phyloP scores from a whole-genome alignment of 2,797 vertebrate genomes.

The Lacerta bilineata region DNA sequence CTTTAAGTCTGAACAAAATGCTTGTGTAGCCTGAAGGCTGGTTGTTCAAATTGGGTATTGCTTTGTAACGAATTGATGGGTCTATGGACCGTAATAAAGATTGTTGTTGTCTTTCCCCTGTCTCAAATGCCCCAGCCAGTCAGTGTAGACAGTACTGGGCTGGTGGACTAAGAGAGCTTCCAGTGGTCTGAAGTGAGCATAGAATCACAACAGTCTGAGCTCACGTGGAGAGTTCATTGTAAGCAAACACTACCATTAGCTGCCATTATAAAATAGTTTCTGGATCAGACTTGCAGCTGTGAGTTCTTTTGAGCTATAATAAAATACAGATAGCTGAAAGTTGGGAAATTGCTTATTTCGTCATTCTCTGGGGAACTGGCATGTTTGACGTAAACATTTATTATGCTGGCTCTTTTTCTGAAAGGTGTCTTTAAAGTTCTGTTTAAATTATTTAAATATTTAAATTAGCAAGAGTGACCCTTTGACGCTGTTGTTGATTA shows the following conservation, averaged over 20 bases:
- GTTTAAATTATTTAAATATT: constrained; percentile 66
- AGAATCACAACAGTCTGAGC: background rate
- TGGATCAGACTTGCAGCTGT: constrained; percentile 77
- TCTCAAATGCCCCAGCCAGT: no score
- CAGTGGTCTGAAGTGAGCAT: background rate
- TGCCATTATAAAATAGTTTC: constrained; percentile 65
- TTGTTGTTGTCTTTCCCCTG: no score
- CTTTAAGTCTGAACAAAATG: no score
- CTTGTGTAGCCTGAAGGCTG: no score
- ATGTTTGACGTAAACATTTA: constrained; percentile 66
- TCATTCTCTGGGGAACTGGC: constrained; percentile 64
- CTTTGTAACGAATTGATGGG: no score
- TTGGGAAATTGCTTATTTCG: constrained; percentile 63
- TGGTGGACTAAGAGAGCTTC: no score
- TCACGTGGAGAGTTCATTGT: background rate
- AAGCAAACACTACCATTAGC: constrained; percentile 65
- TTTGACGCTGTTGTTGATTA: constrained; percentile 57
- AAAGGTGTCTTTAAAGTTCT: constrained; percentile 45
- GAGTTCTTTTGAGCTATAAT: constrained; percentile 66
- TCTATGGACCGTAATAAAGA: no score
- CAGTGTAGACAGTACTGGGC: no score
- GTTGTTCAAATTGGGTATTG: no score
- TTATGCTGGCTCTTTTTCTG: constrained; percentile 49
- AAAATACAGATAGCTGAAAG: constrained; percentile 75
- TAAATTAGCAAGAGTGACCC: constrained; percentile 50